Evolutionary conservation across 1,140 invertebrate species (phyloP).

Genomic region (Drosophila orosa): DNA sequence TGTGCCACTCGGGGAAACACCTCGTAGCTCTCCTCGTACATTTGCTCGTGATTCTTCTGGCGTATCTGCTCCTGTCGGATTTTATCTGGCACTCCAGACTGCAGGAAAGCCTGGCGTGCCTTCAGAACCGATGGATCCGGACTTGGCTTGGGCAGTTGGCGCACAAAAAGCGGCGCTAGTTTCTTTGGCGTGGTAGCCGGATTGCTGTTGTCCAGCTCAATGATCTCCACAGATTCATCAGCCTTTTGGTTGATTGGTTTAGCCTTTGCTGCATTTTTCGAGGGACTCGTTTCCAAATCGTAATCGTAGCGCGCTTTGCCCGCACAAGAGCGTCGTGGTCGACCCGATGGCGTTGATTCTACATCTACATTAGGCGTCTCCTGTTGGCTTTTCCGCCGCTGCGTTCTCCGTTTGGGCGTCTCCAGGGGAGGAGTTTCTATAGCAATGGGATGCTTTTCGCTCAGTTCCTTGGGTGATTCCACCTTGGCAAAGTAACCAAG

Average conservation of each 20-base stretch:
- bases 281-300: slow-evolving; percentile 71
- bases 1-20: slow-evolving; percentile 86
- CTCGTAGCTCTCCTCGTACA: slow-evolving; percentile 82
- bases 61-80: slow-evolving; percentile 85
- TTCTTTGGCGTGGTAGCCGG: slow-evolving; percentile 73
- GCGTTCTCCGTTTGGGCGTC: slow-evolving; percentile 57
- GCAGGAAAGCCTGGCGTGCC: slow-evolving; percentile 87
- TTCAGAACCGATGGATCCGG: slow-evolving; percentile 85
- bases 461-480: slow-evolving; percentile 56
- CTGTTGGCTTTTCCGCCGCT: slow-evolving; percentile 17
- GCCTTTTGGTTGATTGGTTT: slow-evolving; percentile 7
- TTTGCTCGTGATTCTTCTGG: slow-evolving; percentile 77
- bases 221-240: slow-evolving; percentile 50
- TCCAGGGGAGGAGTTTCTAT: slow-evolving; percentile 36
- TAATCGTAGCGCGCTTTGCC: slow-evolving; percentile 77
- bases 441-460: slow-evolving; percentile 3
- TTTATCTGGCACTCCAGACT: slow-evolving; percentile 86
- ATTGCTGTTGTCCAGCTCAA: slow-evolving; percentile 70
- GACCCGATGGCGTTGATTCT: slow-evolving; percentile 48
- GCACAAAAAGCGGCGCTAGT: slow-evolving; percentile 87
- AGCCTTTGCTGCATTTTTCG: slow-evolving; percentile 27
- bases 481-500: slow-evolving; percentile 85
- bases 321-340: slow-evolving; percentile 75
- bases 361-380: slow-evolving; percentile 10
- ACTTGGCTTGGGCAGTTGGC: slow-evolving; percentile 85